Evolutionary conservation across 1,140 invertebrate genomes (phyloP).

Genomic region (Tyrophagus putrescentiae): DNA sequence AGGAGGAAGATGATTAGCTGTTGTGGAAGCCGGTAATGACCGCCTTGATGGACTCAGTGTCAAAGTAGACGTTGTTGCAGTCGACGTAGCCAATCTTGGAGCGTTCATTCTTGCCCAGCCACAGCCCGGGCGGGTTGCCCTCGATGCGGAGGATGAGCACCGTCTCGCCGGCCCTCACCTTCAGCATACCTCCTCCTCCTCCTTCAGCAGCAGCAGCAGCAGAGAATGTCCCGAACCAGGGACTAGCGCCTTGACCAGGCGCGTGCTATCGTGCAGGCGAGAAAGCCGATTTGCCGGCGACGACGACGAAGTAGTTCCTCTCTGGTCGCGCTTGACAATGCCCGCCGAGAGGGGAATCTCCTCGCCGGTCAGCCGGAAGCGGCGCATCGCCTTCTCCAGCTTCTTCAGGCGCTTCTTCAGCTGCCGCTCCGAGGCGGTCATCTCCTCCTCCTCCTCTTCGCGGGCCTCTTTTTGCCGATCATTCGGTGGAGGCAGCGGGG

Average conservation of each 20-base stretch:
- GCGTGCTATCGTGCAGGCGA: too few species aligned
- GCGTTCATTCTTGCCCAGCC: constrained; percentile 28
- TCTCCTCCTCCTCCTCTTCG: neutral
- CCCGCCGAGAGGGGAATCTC: constrained; percentile 27
- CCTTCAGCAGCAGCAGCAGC: too few species aligned
- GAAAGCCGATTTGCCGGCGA: too few species aligned
- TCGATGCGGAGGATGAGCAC: constrained; percentile 28
- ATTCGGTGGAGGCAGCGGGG: neutral
- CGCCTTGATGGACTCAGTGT: constrained; percentile 27
- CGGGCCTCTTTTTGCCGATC: neutral
- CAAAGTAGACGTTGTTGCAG: constrained; percentile 26
- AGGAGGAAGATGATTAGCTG: too few species aligned
- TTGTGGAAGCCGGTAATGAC: constrained; percentile 21
- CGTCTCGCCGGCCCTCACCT: constrained; percentile 25
- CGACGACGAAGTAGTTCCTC: constrained; percentile 14
- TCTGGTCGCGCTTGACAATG: constrained; percentile 25
- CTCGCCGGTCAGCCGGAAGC: constrained; percentile 25
- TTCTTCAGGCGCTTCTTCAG: constrained; percentile 12
- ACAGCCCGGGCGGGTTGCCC: constrained; percentile 27
- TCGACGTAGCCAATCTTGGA: constrained; percentile 29
- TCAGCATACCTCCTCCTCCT: too few species aligned
- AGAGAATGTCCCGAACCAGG: constrained; percentile 19
- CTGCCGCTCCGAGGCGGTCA: neutral
- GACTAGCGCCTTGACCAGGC: too few species aligned
- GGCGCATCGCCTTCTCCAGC: constrained; percentile 14